Evolutionary conservation across 2,113 vertebrate species (phyloP).

Genomic region (Myanophis thanlyinensis): DNA sequence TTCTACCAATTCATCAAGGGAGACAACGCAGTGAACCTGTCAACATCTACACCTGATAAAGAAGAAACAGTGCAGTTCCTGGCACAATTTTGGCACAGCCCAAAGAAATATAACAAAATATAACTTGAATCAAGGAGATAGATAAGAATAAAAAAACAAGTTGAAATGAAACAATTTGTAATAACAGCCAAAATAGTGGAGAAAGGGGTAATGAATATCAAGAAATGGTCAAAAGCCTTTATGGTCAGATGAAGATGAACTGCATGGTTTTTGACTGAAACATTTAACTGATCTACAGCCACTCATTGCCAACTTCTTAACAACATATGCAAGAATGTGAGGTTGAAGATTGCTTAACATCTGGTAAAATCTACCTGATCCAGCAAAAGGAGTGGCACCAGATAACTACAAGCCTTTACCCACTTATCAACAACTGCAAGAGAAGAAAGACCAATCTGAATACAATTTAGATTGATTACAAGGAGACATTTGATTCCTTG

Average conservation of each 20-base stretch:
- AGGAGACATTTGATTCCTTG: neutral
- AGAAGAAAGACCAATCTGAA: neutral
- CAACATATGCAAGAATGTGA: neutral
- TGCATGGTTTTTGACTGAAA: neutral
- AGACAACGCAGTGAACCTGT: neutral
- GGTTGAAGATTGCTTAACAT: neutral
- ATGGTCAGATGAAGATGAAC: neutral
- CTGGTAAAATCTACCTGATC: neutral
- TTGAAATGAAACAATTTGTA: neutral
- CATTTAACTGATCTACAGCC: neutral
- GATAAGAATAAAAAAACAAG: neutral
- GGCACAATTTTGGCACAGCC: neutral
- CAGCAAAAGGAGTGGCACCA: neutral
- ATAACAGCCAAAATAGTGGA: neutral
- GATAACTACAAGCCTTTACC: neutral
- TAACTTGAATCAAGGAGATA: neutral
- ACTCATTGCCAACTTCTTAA: neutral
- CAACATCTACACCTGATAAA: neutral
- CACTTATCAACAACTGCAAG: neutral
- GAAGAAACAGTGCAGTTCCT: neutral
- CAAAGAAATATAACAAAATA: neutral
- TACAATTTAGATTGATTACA: neutral
- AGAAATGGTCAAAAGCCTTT: neutral
- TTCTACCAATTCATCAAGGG: neutral
- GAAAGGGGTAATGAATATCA: neutral